A percentile compares a stretch with the other conserved stretches of the same genome.
These are phyloP conservation scores for Notiomystis cincta DNA, from an alignment of 2,113 vertebrate species.

Conservation along the genomic window DNA sequence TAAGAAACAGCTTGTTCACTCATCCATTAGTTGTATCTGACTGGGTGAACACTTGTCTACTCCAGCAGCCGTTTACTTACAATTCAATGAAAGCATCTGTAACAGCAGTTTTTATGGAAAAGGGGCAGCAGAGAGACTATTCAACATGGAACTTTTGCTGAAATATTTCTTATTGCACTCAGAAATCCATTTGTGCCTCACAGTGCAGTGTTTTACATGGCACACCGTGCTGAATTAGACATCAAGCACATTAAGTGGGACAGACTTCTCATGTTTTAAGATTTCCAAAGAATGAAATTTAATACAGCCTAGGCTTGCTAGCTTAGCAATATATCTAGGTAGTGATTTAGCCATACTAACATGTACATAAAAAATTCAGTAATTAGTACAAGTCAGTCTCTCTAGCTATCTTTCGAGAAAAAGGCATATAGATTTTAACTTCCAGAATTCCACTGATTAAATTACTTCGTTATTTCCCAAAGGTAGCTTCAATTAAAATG, in stretches of 20 bases:
- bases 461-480: neutral
- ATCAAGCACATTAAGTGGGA: neutral
- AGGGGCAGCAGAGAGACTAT: neutral
- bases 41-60: neutral
- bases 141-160: neutral
- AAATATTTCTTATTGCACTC: neutral
- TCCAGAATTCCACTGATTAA: neutral
- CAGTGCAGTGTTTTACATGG: neutral
- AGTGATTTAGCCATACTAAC: neutral
- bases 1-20: conserved; percentile 3
- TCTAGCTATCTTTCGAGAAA: neutral
- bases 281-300: neutral
- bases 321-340: neutral
- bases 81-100: neutral
- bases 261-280: neutral
- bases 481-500: neutral
- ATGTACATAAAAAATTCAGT: neutral
- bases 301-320: neutral
- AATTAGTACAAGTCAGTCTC: neutral
- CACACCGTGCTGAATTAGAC: neutral
- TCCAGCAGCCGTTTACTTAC: neutral
- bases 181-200: neutral
- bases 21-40: neutral
- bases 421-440: neutral
- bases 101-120: neutral